Evolutionary conservation across 2,888 invertebrate species (phyloP).

Genomic region (Andrena bicolor): DNA sequence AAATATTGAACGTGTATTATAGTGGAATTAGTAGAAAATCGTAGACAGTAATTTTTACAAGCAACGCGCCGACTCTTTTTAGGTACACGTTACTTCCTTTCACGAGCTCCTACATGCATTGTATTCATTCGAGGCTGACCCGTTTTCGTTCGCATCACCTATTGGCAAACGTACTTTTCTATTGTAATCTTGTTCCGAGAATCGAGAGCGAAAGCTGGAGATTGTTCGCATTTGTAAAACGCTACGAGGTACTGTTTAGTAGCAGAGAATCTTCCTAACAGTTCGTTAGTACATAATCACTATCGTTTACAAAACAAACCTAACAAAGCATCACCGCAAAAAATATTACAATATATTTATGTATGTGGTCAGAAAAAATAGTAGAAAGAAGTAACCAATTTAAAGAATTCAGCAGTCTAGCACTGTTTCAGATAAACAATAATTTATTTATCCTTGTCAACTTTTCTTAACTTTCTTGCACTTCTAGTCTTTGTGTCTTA

Average conservation of each 20-base stretch:
- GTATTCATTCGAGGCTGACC: conserved; percentile 38
- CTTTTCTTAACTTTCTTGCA: too few species aligned
- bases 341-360: too few species aligned
- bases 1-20: too few species aligned
- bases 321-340: too few species aligned
- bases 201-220: conserved; percentile 40
- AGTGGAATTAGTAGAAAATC: background rate
- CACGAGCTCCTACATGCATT: conserved; percentile 29
- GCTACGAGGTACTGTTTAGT: background rate
- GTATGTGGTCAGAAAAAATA: too few species aligned
- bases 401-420: too few species aligned
- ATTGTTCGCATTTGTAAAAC: conserved; percentile 16
- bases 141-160: conserved; percentile 42
- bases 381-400: too few species aligned
- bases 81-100: conserved; percentile 8
- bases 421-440: too few species aligned
- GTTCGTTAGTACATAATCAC: background rate
- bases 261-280: conserved; percentile 3
- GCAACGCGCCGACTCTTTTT: conserved; percentile 16
- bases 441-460: too few species aligned
- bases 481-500: too few species aligned
- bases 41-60: conserved; percentile 18
- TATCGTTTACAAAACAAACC: background rate
- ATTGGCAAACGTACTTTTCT: conserved; percentile 46
- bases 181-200: conserved; percentile 48